Base-by-base conservation (phyloP, 2,888 invertebrate species). In the Eilema sororculum region DNA sequence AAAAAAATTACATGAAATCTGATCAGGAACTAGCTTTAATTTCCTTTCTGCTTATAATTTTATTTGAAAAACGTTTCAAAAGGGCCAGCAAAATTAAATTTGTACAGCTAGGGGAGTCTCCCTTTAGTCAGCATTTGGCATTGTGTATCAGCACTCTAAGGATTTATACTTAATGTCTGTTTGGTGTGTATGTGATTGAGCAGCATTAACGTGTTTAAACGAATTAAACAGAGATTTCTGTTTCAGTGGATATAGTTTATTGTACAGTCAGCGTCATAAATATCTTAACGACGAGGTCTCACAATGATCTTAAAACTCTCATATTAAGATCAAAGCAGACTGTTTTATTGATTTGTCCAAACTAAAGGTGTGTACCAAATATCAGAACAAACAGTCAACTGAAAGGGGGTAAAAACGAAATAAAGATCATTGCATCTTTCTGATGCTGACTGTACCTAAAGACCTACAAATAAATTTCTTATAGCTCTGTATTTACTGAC, bases 111-210 rank as follows among this genome's bases (percentile, higher is more conserved):
- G 82, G 82, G 81, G 78, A 74, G 74, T 61, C 63, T 71, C 79
- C 82, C 84, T 79, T 81, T 71, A 68, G 74, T 73, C 74, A 79
- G 70, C 74, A 73, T 66, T 81, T 65, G 72, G 72, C 74, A 78
- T 78, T 83, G 82, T 82, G 68, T 79, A 76, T 83, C 82, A 79
- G 84, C 82, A 82, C 78, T 82, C 76, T 76, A 81, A 83, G 74
- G 84, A 76, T 79, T 83, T 77, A 37, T 68, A 33, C 33, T 33
- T 33, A 63, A 76, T 72, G 74, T 76, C 76, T 73, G 76, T 71
- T 62, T 76, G 72, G 68, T 78, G 76, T 30, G 62, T 81, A 72
- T 72, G 69, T 74, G 76, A 78, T 81, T 76, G 74, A 68, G 75
- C 52, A 30, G 56, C 68, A 80, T 78, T 78, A 75, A 66, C 72